Base-by-base conservation (phyloP, 2,888 invertebrate genomes). In the Acanthopleura granulata region DNA sequence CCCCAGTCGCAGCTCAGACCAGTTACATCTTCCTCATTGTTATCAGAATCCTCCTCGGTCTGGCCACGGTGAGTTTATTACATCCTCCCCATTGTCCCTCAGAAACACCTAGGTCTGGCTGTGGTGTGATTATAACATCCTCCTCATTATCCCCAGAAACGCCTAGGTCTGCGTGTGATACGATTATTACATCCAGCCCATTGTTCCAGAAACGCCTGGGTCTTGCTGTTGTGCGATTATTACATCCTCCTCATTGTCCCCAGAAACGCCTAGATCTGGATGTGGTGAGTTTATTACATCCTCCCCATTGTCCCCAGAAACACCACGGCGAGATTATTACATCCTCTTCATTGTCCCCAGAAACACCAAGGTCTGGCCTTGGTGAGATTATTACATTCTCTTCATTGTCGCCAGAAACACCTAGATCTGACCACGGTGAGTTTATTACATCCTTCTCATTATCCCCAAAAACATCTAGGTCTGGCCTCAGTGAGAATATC, bases 1-100 rank as follows among this genome's bases (percentile, higher is more conserved):
- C 88, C 4, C 89, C 89, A 9, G 74, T 89, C 14, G 84, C 85
- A 30, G 82, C 88, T 12, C 75, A 81, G 22, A 79, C 80, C 14
- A 79, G 77, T 76, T 83, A 83, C 50, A 77, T 81, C 15, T 82
- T 85, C 62, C 79, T 87, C 25, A 85, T 87, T 69, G 80, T 82
- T 14, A 62, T 86, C 0, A 74, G 87, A 30, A 77, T 87, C 22
- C 62, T 87, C 16, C 80, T 84, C 15, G 87, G 87, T 18, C 72
- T 85, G 51, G 81, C 82, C 1, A 83, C 86, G 73, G 87, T 87
- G 80, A 84, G 87, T 79, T 25, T 25, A 57, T 57, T 57, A 57
- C 18, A 57, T 22, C 22, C 12, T 18, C n/a, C 57, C 12, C 22
- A 57, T 57, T 57, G 18, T 22, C 57, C 40, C 40, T 40, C 40